Evolutionary conservation across 2,888 invertebrate species (phyloP).

Genomic region (Ormyrus nitidulus): DNA sequence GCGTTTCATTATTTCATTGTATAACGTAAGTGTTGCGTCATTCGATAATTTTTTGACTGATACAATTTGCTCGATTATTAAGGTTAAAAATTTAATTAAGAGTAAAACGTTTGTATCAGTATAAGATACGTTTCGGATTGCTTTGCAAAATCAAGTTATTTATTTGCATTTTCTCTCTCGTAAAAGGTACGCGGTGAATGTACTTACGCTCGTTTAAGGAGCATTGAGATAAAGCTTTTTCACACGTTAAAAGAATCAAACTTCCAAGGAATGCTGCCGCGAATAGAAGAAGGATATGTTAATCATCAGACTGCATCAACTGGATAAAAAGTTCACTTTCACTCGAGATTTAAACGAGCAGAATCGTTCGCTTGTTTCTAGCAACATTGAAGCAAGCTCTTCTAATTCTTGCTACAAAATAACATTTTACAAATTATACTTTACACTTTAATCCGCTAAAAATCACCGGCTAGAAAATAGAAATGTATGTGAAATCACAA

Average conservation of each 20-base stretch:
- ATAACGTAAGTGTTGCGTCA: no score
- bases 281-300: slow-evolving; percentile 47
- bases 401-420: no score
- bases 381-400: slow-evolving; percentile 5
- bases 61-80: no score
- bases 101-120: no score
- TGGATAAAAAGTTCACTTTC: slow-evolving; percentile 49
- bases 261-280: slow-evolving; percentile 37
- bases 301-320: slow-evolving; percentile 42
- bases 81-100: no score
- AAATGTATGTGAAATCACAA: no score
- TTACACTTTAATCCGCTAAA: no score
- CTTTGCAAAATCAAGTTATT: not conserved
- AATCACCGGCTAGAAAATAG: no score
- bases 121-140: no score
- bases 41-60: no score
- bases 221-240: slow-evolving; percentile 39
- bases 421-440: not conserved
- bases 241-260: slow-evolving; percentile 41
- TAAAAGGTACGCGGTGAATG: slow-evolving; percentile 1
- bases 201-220: slow-evolving; percentile 25
- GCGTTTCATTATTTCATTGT: no score
- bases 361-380: slow-evolving; percentile 28
- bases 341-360: slow-evolving; percentile 35
- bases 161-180: not conserved